Evolutionary conservation across 2,797 vertebrate genomes (phyloP), one percentile per base, ranked within the genome.

Genomic region (Nyctalus aviator): DNA sequence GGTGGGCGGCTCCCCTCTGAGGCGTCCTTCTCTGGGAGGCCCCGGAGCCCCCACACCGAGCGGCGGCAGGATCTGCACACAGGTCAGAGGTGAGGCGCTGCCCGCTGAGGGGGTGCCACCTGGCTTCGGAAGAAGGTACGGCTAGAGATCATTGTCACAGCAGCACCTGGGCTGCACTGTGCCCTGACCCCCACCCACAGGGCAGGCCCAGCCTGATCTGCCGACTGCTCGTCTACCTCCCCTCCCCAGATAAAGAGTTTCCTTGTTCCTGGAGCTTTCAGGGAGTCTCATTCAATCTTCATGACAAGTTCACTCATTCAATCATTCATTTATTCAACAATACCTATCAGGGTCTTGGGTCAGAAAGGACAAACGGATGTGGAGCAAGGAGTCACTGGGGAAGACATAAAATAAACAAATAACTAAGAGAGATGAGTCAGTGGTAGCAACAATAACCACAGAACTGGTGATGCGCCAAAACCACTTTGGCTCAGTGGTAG

Each of bases 21-120:
- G 35, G 20, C 23, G 1, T n/a, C 2, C 2, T 8, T 21, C 41
- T 32, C 44, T 17, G 37, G 37, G 46, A n/a, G 14, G 14, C 9
- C 55, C 21, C 3, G 11, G 44, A 27, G 25, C 12, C 35, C 68
- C 37, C 10, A 3, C 3, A 12, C 23, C 2, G 12, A 32, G 44
- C 5, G 7, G 37, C 3, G 57, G n/a, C 89, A 25, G 35, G 77
- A 53, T 25, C 50, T 48, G 13, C 59, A 32, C 44, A 17, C 32
- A 66, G 23, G 12, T 37, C 59, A 8, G 64, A 27, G 11, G 50
- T 5, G 11, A 82, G 48, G 23, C 14, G 21, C 35, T 21, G 8
- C 10, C 13, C 0, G 0, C 23, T 0, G 0, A 2, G 6, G 53
- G 20, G 25, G 25, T 9, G 35, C 23, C 44, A 1, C 18, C 78